A percentile compares a stretch with the other conserved stretches of the same genome.
phyloP scores from a whole-genome alignment of 1,140 invertebrate genomes.

The Phortica variegata region DNA sequence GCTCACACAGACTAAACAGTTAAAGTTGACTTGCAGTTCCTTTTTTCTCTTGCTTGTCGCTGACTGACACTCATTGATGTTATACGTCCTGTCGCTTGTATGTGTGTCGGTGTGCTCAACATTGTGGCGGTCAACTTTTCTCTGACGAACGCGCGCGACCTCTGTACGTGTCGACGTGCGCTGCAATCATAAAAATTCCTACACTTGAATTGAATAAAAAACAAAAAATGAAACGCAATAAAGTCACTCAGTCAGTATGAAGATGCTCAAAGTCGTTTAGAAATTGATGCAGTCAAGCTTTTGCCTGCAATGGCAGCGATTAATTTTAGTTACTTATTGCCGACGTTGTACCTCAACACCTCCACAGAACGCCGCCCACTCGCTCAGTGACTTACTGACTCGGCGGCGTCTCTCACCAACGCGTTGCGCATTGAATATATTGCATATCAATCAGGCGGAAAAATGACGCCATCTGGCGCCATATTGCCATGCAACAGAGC shows the following conservation, averaged over 20 bases:
- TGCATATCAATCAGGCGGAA: constrained; percentile 41
- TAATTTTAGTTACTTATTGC: constrained; percentile 22
- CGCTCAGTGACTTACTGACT: constrained; percentile 3
- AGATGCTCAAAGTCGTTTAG: constrained; percentile 4
- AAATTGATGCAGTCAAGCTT: constrained; percentile 13
- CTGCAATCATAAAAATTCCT: no score
- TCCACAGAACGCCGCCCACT: not conserved
- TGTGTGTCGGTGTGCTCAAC: no score
- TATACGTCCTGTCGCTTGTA: no score
- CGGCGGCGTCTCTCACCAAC: not conserved
- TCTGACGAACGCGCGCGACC: no score
- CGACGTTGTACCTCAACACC: constrained; percentile 5
- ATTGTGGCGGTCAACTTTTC: no score
- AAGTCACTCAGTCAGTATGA: no score
- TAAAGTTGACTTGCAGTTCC: no score
- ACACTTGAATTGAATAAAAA: no score
- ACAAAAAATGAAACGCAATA: constrained; percentile 10
- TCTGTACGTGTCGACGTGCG: no score
- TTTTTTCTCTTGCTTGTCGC: no score
- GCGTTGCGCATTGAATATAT: constrained; percentile 22
- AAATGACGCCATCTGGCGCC: constrained; percentile 22
- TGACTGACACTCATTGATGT: no score
- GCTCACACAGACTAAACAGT: no score
- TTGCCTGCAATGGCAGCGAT: constrained; percentile 24
- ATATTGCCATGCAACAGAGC: constrained; percentile 22